These are phyloP conservation scores for Acrocephalus arundinaceus DNA, from an alignment of 2,113 vertebrate species.

Conservation along the genomic window DNA sequence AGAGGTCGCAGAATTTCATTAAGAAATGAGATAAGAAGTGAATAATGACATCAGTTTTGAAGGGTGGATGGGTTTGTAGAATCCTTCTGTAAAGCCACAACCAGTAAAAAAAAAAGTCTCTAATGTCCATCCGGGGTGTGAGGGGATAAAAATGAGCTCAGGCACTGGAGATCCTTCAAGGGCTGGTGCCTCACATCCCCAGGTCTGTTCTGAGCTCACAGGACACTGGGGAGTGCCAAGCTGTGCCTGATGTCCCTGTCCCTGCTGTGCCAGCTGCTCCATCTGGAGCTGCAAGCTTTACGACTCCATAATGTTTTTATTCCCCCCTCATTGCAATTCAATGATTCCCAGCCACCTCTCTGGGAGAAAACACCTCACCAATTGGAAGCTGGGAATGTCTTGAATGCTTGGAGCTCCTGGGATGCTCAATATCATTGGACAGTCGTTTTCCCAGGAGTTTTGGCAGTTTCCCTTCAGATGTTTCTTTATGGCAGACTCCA, in stretches of 20 bases:
- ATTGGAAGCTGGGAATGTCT: background rate
- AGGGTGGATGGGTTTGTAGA: background rate
- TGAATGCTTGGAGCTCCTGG: background rate
- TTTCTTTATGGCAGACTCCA: background rate
- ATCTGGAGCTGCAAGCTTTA: background rate
- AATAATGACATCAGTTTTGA: background rate
- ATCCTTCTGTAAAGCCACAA: background rate
- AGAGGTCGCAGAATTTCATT: background rate
- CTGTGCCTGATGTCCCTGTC: background rate
- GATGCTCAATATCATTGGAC: background rate
- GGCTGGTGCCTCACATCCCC: background rate
- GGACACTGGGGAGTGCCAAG: background rate
- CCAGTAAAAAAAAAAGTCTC: background rate
- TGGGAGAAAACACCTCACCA: background rate
- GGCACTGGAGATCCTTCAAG: background rate
- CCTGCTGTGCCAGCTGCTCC: background rate
- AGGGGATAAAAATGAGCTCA: background rate
- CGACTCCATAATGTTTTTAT: background rate
- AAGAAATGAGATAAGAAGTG: background rate
- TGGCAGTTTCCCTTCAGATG: background rate
- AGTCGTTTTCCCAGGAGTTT: background rate
- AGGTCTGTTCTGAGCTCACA: background rate
- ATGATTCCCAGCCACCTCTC: background rate
- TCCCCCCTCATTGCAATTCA: background rate
- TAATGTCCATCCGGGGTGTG: background rate